These are phyloP conservation scores for Hyposoter didymator DNA, from an alignment of 2,888 invertebrate species.

Conservation along the genomic window DNA sequence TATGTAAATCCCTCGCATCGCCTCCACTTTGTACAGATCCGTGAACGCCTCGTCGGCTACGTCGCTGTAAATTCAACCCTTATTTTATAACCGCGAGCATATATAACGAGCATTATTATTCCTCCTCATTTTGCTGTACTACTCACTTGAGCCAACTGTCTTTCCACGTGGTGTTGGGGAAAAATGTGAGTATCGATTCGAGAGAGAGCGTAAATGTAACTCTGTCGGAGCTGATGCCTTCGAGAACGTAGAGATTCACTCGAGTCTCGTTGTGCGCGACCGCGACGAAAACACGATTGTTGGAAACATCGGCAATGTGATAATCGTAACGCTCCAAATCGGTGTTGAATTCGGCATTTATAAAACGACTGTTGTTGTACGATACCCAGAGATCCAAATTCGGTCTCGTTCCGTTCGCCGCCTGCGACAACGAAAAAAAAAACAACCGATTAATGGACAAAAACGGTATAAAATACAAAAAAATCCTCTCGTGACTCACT, in stretches of 20 bases:
- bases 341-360: slow-evolving; percentile 91
- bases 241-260: slow-evolving; percentile 93
- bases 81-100: too few species aligned
- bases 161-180: slow-evolving; percentile 92
- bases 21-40: slow-evolving; percentile 94
- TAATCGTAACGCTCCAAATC: slow-evolving; percentile 88
- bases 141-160: slow-evolving; percentile 93
- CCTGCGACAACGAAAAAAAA: too few species aligned
- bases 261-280: slow-evolving; percentile 90
- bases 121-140: too few species aligned
- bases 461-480: too few species aligned
- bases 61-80: too few species aligned
- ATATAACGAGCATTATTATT: too few species aligned
- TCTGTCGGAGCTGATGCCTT: slow-evolving; percentile 87
- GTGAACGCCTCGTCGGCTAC: slow-evolving; percentile 93
- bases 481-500: too few species aligned
- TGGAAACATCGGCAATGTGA: slow-evolving; percentile 93
- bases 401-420: slow-evolving; percentile 71
- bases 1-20: slow-evolving; percentile 94
- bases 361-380: slow-evolving; percentile 89
- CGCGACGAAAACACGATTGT: slow-evolving; percentile 92
- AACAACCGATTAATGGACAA: too few species aligned
- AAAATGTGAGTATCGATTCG: slow-evolving; percentile 92
- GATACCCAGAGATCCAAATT: slow-evolving; percentile 91
- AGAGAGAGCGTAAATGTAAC: slow-evolving; percentile 91